Evolutionary conservation across 2,797 vertebrate species (phyloP), one percentile per base, ranked within the genome.

Genomic region (Manis javanica): DNA sequence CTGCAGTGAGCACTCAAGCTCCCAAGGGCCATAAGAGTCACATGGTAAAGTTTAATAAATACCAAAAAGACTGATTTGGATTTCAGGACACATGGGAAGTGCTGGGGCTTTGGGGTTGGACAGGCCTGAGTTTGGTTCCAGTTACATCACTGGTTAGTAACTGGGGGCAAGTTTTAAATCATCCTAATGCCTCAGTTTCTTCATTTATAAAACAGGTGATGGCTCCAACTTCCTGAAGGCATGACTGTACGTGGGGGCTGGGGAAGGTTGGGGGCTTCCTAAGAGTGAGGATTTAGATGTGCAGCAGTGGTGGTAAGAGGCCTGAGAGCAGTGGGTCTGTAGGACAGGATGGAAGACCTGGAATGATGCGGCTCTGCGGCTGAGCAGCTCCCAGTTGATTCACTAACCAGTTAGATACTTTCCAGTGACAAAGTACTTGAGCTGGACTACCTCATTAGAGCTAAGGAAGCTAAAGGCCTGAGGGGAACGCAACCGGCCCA

Each of bases 321-420:
- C 23, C 8, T 0, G 11, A n/a, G 59, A 12, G 31, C 18, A 1
- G 6, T 15, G 51, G 10, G 13, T 29, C 31, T 29, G 19, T 0
- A 1, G 46, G 29, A 18, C 42, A 59, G 77, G 29, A 3, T 10
- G 51, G 83, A 46, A 51, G 71, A 34, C 12, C 21, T 4, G 51
- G 6, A 1, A 1, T 1, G 5, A n/a, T 21, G 63, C 24, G 69
- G 14, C 24, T 63, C 74, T 12, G 37, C 7, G 57, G 13, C 11
- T 16, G 31, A 57, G 68, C 19, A 23, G 46, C 31, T 75, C 31
- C 68, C 7, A 11, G 57, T 2, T 29, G 34, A 14, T 24, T 75
- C 85, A 49, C 42, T 23, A 11, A 21, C 42, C 31, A 23, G 23
- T 2, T 3, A 57, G 11, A 18, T 23, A 10, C 55, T 66, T 42